Base-by-base conservation (phyloP, 1,140 invertebrate species). In the Zaprionus davidi region DNA sequence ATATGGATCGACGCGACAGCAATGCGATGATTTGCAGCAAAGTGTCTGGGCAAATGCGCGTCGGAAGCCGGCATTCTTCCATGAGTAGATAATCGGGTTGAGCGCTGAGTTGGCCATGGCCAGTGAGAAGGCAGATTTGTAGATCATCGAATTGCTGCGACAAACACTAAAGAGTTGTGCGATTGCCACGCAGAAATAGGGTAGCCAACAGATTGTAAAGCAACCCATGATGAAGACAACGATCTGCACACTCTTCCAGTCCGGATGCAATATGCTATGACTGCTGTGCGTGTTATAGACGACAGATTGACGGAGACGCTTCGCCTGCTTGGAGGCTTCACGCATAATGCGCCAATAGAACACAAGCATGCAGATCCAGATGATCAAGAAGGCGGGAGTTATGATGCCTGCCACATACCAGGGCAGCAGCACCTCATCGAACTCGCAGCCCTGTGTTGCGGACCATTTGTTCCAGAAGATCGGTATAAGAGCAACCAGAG, bases 61-160 rank as follows among this genome's bases (percentile, higher is more conserved):
- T 7, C 96, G 94, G 78, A 96, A 96, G 53, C 95, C 96, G 6
- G 94, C 93, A 83, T 96, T 97, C 92, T 97, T 97, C 96, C 96
- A 97, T 12, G 96, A 96, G 92, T 97, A 97, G 77, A 97, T 96
- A 15, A 97, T 92, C 2, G 96, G 96, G 91, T 97, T 97, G 63
- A 97, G 94, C 6, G 95, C 95, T 2, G 96, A 96, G 92, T 96
- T 97, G 36, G 95, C 94, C 86, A 96, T 95, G 4, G 96, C 96
- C 51, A 97, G 93, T 2, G 95, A 95, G 65, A 96, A 96, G 20
- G 95, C 94, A 1, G 94, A 92, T 78, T 96, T 95, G 92, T 96
- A 96, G 26, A 95, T 92, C 46, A 94, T 92, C 26, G 94, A 93
- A 36, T 86, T 92, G 69, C 93, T 94, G 69, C 94, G 93, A 46